phyloP scores from a whole-genome alignment of 2,888 invertebrate genomes.

The Rhabditoides inermis region DNA sequence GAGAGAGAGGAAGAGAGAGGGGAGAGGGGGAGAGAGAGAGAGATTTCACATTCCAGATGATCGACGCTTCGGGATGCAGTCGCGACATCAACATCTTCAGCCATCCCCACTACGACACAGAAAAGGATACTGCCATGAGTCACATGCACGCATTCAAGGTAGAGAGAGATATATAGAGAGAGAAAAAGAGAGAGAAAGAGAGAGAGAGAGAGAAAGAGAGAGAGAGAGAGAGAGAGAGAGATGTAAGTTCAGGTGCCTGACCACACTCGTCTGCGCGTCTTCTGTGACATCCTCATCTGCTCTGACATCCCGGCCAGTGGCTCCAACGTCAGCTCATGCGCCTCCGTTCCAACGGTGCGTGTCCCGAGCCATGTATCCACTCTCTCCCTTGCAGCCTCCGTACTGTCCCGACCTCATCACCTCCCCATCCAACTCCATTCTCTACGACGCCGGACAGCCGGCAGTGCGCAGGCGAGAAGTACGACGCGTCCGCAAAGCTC shows the following conservation, averaged over 20 bases:
- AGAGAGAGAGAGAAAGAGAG: constrained; percentile 11
- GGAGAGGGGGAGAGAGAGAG: no score
- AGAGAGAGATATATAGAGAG: not conserved
- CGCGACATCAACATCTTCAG: constrained; percentile 49
- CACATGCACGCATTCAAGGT: constrained; percentile 52
- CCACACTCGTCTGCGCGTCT: constrained; percentile 35
- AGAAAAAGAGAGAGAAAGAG: not conserved
- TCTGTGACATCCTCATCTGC: constrained; percentile 47
- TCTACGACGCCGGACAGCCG: constrained; percentile 41
- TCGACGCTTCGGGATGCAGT: no score
- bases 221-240: not conserved
- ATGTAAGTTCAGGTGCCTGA: constrained; percentile 35
- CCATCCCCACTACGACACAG: constrained; percentile 52
- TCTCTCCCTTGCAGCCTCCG: constrained; percentile 42
- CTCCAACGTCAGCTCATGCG: constrained; percentile 38
- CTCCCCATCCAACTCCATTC: constrained; percentile 45
- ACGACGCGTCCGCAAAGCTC: no score
- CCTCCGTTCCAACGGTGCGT: constrained; percentile 41
- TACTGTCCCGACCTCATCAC: constrained; percentile 49
- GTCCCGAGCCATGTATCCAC: no score
- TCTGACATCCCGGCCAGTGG: constrained; percentile 40
- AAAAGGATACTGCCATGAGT: constrained; percentile 47
- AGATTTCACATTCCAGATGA: no score
- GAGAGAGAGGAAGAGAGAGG: no score
- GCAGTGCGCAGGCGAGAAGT: no score